These are phyloP conservation scores for Oreochromis tanganicae DNA, from an alignment of 2,113 vertebrate genomes.

Conservation along the genomic window DNA sequence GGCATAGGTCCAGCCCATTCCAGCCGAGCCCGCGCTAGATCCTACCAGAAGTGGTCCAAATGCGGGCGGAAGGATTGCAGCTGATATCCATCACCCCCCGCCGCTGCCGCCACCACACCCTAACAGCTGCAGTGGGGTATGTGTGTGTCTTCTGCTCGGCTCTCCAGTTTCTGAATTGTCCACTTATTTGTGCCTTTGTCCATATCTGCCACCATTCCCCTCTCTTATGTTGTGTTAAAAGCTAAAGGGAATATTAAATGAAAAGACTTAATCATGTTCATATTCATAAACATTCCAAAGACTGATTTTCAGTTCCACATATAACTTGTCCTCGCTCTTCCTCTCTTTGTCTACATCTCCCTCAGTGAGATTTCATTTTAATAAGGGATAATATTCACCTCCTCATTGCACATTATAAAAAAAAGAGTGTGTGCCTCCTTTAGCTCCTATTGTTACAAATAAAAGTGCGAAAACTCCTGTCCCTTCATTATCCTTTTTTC, in stretches of 20 bases:
- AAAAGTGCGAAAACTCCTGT: not conserved
- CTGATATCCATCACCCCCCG: not conserved
- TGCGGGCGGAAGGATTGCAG: not conserved
- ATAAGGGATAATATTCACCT: not conserved
- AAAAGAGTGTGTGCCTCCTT: not conserved
- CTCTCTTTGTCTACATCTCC: not conserved
- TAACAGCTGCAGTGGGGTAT: constrained; percentile 35
- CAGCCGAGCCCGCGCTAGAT: constrained; percentile 6
- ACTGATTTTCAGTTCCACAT: not conserved
- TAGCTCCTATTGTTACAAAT: not conserved
- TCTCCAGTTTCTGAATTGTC: not conserved
- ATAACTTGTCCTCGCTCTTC: not conserved
- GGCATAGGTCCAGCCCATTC: constrained; percentile 38
- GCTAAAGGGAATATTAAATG: not conserved
- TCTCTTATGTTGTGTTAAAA: not conserved
- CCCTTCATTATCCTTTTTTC: not conserved
- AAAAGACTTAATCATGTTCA: not conserved
- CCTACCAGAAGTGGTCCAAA: constrained; percentile 1
- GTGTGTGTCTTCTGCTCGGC: not conserved
- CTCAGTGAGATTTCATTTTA: not conserved
- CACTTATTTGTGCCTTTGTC: not conserved
- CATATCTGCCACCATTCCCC: not conserved
- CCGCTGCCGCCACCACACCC: not conserved
- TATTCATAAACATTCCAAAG: not conserved
- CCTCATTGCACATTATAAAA: not conserved